Conservation (phyloP, 2,797 vertebrate genomes). For the Denticeps clupeoides region DNA sequence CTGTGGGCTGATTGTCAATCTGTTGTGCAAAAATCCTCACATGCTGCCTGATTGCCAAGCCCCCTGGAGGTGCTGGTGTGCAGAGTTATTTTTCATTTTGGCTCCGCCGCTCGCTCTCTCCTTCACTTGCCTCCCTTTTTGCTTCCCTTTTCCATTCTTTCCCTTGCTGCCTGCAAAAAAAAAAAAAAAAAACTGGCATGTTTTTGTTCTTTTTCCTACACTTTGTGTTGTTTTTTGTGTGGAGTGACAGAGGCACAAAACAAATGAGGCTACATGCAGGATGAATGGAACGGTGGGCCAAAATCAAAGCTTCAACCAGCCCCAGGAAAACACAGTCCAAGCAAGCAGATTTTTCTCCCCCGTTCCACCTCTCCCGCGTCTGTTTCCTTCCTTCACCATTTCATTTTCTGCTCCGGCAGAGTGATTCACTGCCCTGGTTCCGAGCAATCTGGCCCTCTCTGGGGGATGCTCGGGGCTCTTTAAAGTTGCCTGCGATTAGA, state of each 20-base stretch:
- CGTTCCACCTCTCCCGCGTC: background rate
- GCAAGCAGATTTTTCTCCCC: conserved; percentile 15
- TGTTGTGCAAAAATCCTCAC: conserved; percentile 45
- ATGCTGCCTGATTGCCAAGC: conserved; percentile 52
- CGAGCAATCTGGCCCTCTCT: background rate
- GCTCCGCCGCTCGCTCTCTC: conserved; percentile 16
- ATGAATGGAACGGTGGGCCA: conserved; percentile 10
- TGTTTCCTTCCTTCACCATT: conserved; percentile 10
- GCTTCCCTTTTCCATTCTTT: background rate
- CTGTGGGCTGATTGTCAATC: conserved; percentile 50
- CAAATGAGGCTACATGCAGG: conserved; percentile 36
- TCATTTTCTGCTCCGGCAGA: conserved; percentile 13
- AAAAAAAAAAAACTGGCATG: too few species aligned
- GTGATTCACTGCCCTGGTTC: conserved; percentile 15
- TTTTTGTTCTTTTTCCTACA: too few species aligned
- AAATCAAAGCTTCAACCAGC: background rate
- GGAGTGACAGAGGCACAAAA: conserved; percentile 22
- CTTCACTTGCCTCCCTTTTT: background rate
- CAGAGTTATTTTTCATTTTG: conserved; percentile 49
- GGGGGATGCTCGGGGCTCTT: background rate
- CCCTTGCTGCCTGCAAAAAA: conserved; percentile 13
- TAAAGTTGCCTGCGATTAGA: conserved; percentile 6
- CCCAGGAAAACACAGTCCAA: conserved; percentile 17
- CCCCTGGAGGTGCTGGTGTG: conserved; percentile 47
- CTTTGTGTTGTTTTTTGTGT: conserved; percentile 34